Conservation (phyloP, 2,888 invertebrate genomes). For the Melanostoma scalare region DNA sequence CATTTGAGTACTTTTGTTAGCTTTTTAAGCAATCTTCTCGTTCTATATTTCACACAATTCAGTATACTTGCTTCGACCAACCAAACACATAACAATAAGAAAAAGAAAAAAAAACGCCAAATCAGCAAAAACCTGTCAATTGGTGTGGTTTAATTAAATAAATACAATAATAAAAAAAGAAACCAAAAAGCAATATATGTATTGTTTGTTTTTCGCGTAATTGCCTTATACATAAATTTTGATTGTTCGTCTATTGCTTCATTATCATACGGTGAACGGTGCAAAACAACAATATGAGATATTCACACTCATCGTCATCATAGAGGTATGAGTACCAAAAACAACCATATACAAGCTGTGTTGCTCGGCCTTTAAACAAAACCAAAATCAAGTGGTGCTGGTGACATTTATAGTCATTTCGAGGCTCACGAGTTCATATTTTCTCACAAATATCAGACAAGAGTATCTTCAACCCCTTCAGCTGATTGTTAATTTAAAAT, state of each 20-base stretch:
- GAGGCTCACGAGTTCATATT: conserved; percentile 15
- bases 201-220: conserved; percentile 25
- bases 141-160: conserved; percentile 42
- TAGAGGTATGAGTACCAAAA: conserved; percentile 16
- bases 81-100: conserved; percentile 11
- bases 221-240: conserved; percentile 52
- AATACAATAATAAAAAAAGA: conserved; percentile 17
- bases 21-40: conserved; percentile 18
- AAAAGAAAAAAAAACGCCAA: conserved; percentile 33
- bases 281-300: conserved; percentile 39
- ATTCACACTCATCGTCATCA: conserved; percentile 18
- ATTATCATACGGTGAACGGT: conserved; percentile 30
- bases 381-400: conserved; percentile 2
- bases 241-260: conserved; percentile 58
- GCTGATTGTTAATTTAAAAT: conserved; percentile 25
- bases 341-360: conserved; percentile 17
- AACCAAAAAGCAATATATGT: conserved; percentile 18
- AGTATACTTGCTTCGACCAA: conserved; percentile 46
- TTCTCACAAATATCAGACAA: conserved; percentile 18
- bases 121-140: conserved; percentile 61
- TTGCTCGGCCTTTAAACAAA: conserved; percentile 4
- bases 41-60: conserved; percentile 18
- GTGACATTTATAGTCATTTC: conserved; percentile 27
- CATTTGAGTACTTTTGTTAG: conserved; percentile 22
- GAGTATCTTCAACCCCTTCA: conserved; percentile 33